phyloP scores from a whole-genome alignment of 2,888 invertebrate species.

The Drosophila setosimentum region DNA sequence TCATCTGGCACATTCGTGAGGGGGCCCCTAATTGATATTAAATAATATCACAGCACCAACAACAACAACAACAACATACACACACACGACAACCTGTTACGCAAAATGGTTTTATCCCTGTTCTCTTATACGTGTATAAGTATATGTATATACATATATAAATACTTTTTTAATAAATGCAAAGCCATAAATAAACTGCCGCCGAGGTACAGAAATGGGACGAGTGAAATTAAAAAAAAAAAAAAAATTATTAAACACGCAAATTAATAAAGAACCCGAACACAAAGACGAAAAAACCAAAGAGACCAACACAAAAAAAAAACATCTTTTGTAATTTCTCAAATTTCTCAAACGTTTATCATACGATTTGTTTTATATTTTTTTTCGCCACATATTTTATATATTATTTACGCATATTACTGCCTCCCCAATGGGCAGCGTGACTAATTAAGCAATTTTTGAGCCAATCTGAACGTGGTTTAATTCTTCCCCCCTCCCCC shows the following conservation, averaged over 20 bases:
- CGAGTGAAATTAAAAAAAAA: slow-evolving; percentile 11
- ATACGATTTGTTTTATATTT: slow-evolving; percentile 42
- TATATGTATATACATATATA: slow-evolving; percentile 12
- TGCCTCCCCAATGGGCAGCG: slow-evolving; percentile 46
- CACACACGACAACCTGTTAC: slow-evolving; percentile 66
- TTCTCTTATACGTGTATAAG: background rate
- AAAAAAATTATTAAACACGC: background rate
- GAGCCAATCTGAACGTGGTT: slow-evolving; percentile 61
- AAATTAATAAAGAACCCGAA: slow-evolving; percentile 1
- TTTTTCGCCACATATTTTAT: slow-evolving; percentile 71
- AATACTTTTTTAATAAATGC: slow-evolving; percentile 71
- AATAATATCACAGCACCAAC: slow-evolving; percentile 61
- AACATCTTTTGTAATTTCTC: slow-evolving; percentile 70
- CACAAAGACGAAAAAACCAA: slow-evolving; percentile 46
- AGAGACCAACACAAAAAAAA: slow-evolving; percentile 31
- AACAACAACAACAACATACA: slow-evolving; percentile 26
- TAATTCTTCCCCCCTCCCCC: background rate
- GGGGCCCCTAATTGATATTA: slow-evolving; percentile 72
- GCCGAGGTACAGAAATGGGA: slow-evolving; percentile 64
- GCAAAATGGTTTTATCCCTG: slow-evolving; percentile 41
- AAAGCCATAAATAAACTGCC: slow-evolving; percentile 76
- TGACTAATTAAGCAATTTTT: slow-evolving; percentile 81
- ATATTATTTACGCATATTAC: slow-evolving; percentile 74
- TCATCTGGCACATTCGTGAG: slow-evolving; percentile 62
- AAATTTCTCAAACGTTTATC: slow-evolving; percentile 73